These are phyloP conservation scores for Lagorchestes hirsutus DNA, from an alignment of 2,797 vertebrate genomes.

Conservation along the genomic window DNA sequence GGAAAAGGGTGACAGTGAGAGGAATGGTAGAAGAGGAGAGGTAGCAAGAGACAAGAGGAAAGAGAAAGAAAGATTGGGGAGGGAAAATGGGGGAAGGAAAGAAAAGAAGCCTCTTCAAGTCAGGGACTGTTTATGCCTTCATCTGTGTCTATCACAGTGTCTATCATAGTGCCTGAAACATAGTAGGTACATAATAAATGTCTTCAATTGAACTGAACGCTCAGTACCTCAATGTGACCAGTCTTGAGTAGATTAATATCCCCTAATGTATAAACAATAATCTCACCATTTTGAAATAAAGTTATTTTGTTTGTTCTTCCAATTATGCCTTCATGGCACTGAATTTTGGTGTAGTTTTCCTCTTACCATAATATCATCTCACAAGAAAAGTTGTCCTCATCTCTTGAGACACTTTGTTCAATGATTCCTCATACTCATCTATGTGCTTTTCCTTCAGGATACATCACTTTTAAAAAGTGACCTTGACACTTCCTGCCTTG, in stretches of 20 bases:
- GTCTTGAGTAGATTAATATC: background rate
- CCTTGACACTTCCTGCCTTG: background rate
- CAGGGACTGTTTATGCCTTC: background rate
- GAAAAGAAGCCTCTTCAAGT: background rate
- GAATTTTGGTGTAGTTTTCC: background rate
- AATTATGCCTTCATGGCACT: background rate
- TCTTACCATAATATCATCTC: background rate
- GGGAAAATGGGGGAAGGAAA: background rate
- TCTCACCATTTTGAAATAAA: background rate
- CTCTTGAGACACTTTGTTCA: background rate
- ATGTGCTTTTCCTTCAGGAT: constrained; percentile 6
- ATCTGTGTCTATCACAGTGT: background rate
- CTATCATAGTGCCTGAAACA: background rate
- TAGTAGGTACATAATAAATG: background rate
- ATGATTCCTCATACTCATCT: constrained; percentile 16
- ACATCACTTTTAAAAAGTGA: constrained; percentile 35
- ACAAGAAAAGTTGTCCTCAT: background rate
- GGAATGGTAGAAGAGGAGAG: too few relatives aligned
- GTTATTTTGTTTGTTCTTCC: background rate
- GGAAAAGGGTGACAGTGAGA: too few relatives aligned
- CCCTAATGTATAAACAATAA: background rate
- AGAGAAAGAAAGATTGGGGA: background rate
- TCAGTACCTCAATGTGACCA: background rate
- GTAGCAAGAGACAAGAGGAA: too few relatives aligned
- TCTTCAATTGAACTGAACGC: background rate